Evolutionary conservation across 2,888 invertebrate species (phyloP).

Genomic region (Pterostichus madidus): DNA sequence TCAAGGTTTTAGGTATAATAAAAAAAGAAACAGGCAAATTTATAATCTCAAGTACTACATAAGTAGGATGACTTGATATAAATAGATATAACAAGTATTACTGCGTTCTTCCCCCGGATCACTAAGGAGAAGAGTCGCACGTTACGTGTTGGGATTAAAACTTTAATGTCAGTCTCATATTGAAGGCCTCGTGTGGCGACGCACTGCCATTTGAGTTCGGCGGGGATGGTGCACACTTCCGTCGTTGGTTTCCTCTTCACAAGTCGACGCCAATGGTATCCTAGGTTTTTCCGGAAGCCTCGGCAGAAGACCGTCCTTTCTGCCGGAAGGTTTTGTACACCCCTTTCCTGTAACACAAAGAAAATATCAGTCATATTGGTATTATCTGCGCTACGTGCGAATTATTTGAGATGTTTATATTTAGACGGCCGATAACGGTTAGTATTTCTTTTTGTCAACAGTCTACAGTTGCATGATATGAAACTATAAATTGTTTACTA

Average conservation of each 20-base stretch:
- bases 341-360: constrained; percentile 85
- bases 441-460: too few relatives aligned
- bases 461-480: too few relatives aligned
- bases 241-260: constrained; percentile 91
- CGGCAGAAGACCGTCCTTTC: constrained; percentile 88
- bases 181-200: constrained; percentile 23
- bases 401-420: neutral
- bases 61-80: constrained; percentile 64
- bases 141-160: constrained; percentile 63
- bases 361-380: constrained; percentile 34
- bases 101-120: constrained; percentile 56
- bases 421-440: constrained; percentile 17
- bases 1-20: constrained; percentile 50
- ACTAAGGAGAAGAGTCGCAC: constrained; percentile 58
- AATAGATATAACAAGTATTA: constrained; percentile 65
- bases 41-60: constrained; percentile 39
- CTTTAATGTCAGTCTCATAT: constrained; percentile 62
- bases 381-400: neutral
- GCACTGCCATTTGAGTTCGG: constrained; percentile 84
- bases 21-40: constrained; percentile 57
- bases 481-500: neutral
- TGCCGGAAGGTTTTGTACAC: constrained; percentile 84
- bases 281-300: constrained; percentile 91
- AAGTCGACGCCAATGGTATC: constrained; percentile 91
- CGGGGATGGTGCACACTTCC: constrained; percentile 91